Evolutionary conservation across 2,797 vertebrate species (phyloP), one percentile per base, ranked within the genome.

Genomic region (Propithecus deckenii): DNA sequence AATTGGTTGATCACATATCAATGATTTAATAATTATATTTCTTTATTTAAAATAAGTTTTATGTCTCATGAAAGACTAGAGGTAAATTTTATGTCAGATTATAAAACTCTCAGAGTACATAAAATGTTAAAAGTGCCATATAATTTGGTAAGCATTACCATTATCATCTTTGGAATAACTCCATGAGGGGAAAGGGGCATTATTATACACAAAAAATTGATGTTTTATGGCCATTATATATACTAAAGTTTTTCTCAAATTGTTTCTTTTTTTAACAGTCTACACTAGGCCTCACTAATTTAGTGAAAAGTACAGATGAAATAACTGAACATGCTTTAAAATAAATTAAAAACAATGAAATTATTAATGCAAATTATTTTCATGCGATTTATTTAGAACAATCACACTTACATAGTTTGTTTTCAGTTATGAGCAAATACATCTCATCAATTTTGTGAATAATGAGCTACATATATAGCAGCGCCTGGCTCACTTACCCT

Each of bases 251-350:
- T 81, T 46, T 83, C 14, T 86, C 38, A 46, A 80, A 86, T 81
- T 81, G 1, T 46, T 85, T 80, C 22, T 61, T 43, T 89, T 94
- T 78, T 55, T 48, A 79, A 57, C 78, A 55, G 13, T 52, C 28
- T 95, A 91, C 6, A 50, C 67, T 85, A 96, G 10, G 30, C 3
- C n/a, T 94, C 35, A 74, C 10, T 57, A 75, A 96, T 38, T 87
- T 38, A 67, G 63, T 83, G 14, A 63, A 61, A 90, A n/a, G 5
- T 30, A 57, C 18, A 43, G 57, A 23, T 28, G 5, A 86, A 17
- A 72, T 74, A 41, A 88, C 14, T 55, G 7, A 78, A 91, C 74
- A 28, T 69, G 7, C 11, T 92, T 89, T 74, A 57, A 71, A 75
- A 38, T 89, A 3, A 38, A 41, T 78, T 55, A 14, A 38, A 35